Base-by-base conservation (phyloP, 2,797 vertebrate genomes). In the Acrossocheilus wenchowensis region DNA sequence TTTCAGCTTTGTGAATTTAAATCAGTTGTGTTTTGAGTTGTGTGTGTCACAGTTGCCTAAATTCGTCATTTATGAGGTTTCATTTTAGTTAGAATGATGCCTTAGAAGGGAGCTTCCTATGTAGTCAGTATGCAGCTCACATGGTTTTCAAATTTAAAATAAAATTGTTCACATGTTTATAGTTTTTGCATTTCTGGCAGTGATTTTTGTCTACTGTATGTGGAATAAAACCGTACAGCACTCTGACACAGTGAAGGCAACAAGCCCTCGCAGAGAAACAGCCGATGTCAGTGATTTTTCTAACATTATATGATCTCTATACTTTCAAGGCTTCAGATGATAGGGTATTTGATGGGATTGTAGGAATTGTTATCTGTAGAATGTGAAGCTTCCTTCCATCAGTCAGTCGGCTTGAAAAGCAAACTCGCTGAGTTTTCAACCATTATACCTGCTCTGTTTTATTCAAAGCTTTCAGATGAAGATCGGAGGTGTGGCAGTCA, bases 381-480 rank as follows among this genome's bases (percentile, higher is more conserved):
- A 54, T 86, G 68, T 50, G 45, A 74, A 74, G 41, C 26, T 86
- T 74, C 69, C 43, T 52, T 86, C 43, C 34, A 74, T 62, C 75
- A 86, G 57, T 68, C 34, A 68, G 78, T n/a, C 4, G 45, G 60
- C 71, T 86, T 75, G 57, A 81, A 81, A 86, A 52, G 78, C 54
- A 68, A n/a, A 62, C 54, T 73, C 52, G 5, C n/a, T 19, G 78
- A 79, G 77, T 79, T 79, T 80, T 66, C 43, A 64, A 62, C 64
- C 84, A 66, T 68, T 64, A 75, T 41, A 34, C 14, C 69, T 73
- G 66, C 30, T 85, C 39, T 43, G 78, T 74, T 81, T 86, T 75
- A 75, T 75, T 81, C 85, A 68, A 68, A 26, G 45, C 23, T 66
- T 82, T 75, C 43, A 81, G 78, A 54, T 86, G 60, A 75, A 86